Percentiles rank a stretch among this genome's conserved stretches.
Conservation (phyloP, 2,113 vertebrate species). For the Seriola dumerili region DNA sequence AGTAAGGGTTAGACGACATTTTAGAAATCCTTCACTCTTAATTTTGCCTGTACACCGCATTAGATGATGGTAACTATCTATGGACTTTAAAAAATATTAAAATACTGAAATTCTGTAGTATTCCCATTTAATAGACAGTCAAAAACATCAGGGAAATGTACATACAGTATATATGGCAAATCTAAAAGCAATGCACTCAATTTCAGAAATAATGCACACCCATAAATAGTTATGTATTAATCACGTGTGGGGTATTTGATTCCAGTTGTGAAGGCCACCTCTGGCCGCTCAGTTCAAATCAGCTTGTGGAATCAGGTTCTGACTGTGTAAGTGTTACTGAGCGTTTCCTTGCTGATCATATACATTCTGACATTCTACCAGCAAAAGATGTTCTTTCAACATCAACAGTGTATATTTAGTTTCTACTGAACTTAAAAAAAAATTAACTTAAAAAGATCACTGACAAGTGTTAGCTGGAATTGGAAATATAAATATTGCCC, state of each 20-base stretch:
- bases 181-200: constrained; percentile 73
- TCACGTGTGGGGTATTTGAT: constrained; percentile 10
- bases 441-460: constrained; percentile 43
- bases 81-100: neutral
- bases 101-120: constrained; percentile 40
- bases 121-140: constrained; percentile 74
- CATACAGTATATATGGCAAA: constrained; percentile 58
- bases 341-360: neutral
- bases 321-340: neutral
- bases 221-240: constrained; percentile 49
- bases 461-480: constrained; percentile 45
- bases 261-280: constrained; percentile 27
- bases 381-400: constrained; percentile 34
- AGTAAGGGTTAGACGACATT: neutral
- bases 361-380: constrained; percentile 30
- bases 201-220: constrained; percentile 58
- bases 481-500: constrained; percentile 53
- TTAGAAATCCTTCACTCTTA: neutral
- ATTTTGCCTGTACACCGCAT: neutral
- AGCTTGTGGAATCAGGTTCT: constrained; percentile 7
- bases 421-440: constrained; percentile 26
- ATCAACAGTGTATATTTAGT: constrained; percentile 44
- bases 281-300: constrained; percentile 2
- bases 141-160: constrained; percentile 62
- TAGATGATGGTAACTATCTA: neutral